Evolutionary conservation across 1,140 invertebrate species (phyloP), one percentile per base, ranked within the genome.

Genomic region (Trypoxylus dichotomus): DNA sequence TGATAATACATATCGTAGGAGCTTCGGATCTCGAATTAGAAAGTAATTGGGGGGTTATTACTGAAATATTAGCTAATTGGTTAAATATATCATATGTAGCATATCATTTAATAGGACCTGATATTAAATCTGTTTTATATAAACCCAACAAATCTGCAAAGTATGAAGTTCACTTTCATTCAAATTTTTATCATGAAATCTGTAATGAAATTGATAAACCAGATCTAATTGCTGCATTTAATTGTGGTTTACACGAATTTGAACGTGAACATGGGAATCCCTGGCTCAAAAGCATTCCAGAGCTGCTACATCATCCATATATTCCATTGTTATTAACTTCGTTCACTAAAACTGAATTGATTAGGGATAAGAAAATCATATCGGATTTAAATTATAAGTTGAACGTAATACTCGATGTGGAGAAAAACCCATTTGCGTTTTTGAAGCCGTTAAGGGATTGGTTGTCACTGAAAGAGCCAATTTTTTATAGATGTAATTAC

Each of bases 231-330:
- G 81, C 83, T 8, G 81, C 82, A 19, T 84, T 86, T 74, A 86
- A 86, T 79, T 83, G 84, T 79, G 85, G 85, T 19, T 81, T 86
- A 68, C 82, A 83, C 78, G 84, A 85, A 79, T 83, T 80, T 78
- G 43, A 79, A 73, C 25, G 72, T 27, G 42, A 79, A 41, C 43
- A 27, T 13, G 27, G 72, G 21, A 82, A 86, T 82, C 58, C 80
- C 15, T 86, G 85, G 86, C 63, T 76, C 74, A 74, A 79, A 13
- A 83, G 83, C 74, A 76, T 86, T 60, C 77, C 79, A 3, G 77
- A 60, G 27, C 79, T 86, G 42, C 41, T 85, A 7, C 41, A 76
- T 15, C 74, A 81, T 75, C 24, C 63, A n/a, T 71, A 80, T 21
- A 77, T 82, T 47, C 83, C 85, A 15, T 58, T 85, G 32, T 11